Evolutionary conservation across 2,888 invertebrate species (phyloP).

Genomic region (Caenorhabditis macrosperma): DNA sequence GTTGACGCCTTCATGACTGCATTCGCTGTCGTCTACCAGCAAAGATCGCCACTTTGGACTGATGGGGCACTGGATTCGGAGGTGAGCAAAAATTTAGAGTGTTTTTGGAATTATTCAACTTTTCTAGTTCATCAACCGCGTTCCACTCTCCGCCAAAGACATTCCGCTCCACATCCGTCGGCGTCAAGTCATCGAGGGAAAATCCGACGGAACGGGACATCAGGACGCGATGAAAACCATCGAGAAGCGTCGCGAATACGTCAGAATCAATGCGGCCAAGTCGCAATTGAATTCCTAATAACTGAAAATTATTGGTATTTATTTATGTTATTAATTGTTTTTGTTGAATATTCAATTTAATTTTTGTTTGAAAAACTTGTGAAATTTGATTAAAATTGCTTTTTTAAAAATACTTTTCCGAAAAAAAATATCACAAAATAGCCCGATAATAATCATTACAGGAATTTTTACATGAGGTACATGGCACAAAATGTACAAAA

Average conservation of each 20-base stretch:
- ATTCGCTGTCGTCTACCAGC: slow-evolving; percentile 70
- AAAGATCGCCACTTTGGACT: slow-evolving; percentile 53
- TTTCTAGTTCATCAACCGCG: slow-evolving; percentile 40
- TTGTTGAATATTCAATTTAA: too few species aligned
- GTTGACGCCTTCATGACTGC: slow-evolving; percentile 79
- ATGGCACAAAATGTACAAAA: too few species aligned
- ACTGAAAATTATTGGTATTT: too few species aligned
- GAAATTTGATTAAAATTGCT: too few species aligned
- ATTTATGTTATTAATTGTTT: too few species aligned
- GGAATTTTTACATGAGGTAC: too few species aligned
- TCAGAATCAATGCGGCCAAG: slow-evolving; percentile 20
- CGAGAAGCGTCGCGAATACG: slow-evolving; percentile 28
- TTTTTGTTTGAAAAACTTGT: too few species aligned
- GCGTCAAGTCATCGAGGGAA: slow-evolving; percentile 3
- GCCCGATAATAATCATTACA: too few species aligned
- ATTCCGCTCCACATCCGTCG: slow-evolving; percentile 36
- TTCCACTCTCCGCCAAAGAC: slow-evolving; percentile 50
- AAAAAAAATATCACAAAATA: too few species aligned
- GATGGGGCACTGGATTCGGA: slow-evolving; percentile 27
- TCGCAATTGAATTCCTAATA: too few species aligned
- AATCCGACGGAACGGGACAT: slow-evolving; percentile 24
- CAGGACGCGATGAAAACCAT: slow-evolving; percentile 19
- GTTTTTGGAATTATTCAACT: background rate
- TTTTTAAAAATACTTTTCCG: too few species aligned
- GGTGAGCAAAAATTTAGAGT: slow-evolving; percentile 13